Base-by-base conservation (phyloP, 2,797 vertebrate species). In the Bradypodion ventrale region DNA sequence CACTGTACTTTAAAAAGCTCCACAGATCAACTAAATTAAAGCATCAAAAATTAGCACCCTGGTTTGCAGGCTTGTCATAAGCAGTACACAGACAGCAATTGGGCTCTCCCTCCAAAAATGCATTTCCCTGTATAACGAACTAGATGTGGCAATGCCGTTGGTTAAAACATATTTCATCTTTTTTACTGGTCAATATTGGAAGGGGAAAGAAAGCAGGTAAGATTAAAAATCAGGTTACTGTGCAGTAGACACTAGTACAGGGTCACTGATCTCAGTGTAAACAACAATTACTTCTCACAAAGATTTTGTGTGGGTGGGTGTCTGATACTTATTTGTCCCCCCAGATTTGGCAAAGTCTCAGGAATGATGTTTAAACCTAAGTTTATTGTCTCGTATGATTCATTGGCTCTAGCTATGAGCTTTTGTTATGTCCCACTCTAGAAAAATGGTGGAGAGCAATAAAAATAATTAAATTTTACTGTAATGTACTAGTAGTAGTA, bases 351-450 rank as follows among this genome's bases (percentile, higher is more conserved):
- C 52, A 82, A 76, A 70, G 16, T 13, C 5, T 32, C 46, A 40
- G 15, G 69, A 76, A 21, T 15, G 4, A 49, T 69, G 35, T 66
- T 80, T 10, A 76, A 80, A 32, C 25, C 66, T n/a, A 70, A 9
- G 69, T 85, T 70, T 76, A 76, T 82, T 85, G 76, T 59, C 59
- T 25, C 25, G 13, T 35, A 8, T 35, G 59, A 65, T 52, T 70
- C 21, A 19, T 59, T 68, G 15, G 16, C 27, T 25, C 15, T 69
- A 12, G 44, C 23, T 63, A 49, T 37, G 21, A 29, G 19, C 75
- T 75, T 75, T 42, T 16, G n/a, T 5, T 52, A 35, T 32, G 7
- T 65, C 9, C 12, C 65, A 73, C n/a, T 44, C 21, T 62, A 74
- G 44, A 76, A 5, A 46, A 8, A 78, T 32, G 60, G 62, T 40